Base-by-base conservation (phyloP, 2,888 invertebrate genomes). In the Scaptomyza reducta region DNA sequence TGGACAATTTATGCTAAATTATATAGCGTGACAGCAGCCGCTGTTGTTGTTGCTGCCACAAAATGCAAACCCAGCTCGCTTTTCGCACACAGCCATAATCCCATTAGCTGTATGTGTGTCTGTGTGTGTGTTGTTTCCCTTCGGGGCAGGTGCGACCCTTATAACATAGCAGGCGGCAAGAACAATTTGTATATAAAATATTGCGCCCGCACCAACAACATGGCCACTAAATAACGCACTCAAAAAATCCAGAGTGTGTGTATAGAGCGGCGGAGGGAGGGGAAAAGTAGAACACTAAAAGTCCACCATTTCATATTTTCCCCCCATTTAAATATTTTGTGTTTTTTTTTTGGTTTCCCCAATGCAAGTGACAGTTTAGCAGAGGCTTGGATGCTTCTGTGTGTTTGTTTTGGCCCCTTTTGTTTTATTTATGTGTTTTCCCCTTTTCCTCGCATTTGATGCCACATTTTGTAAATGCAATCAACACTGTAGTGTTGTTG, bases 1-100 rank as follows among this genome's bases (percentile, higher is more conserved):
- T 76, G 80, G 76, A 84, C 87, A 85, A 87, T 85, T 86, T 87
- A 83, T 82, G 87, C 74, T 79, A 85, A 84, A 79, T 87, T 84
- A 82, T 84, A 74, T 84, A 74, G 83, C 83, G 47, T 74, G 83
- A 66, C 85, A 75, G 72, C 50, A 40, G 70, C 35, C 11, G 51
- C 18, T 11, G 47, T 1, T 29, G 11, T 11, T 46, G 27, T 3
- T 47, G 51, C 13, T 22, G 46, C 14, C 13, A 46, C 47, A 44
- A 60, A 65, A 61, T 70, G 74, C 77, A 63, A 61, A 77, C 62
- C 61, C 65, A 53, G 63, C 58, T 55, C 49, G 47, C 63, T 67
- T 62, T 45, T 50, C 53, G 72, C 74, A 54, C 60, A 57, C n/a
- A 63, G 62, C 56, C 57, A 57, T 56, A 81, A 79, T 70, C 87